phyloP scores from a whole-genome alignment of 2,113 vertebrate species.

The Aleadryas rufinucha region DNA sequence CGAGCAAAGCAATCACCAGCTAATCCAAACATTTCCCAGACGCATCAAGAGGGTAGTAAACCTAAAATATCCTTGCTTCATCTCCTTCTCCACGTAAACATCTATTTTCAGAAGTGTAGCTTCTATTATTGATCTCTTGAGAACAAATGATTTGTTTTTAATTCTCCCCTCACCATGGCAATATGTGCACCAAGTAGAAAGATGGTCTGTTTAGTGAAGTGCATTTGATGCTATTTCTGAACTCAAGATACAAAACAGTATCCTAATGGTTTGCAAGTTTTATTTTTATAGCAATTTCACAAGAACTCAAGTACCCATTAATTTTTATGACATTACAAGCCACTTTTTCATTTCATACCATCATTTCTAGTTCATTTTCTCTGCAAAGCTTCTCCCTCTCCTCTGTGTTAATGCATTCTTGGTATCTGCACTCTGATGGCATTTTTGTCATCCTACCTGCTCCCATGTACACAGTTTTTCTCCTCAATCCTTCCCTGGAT shows the following conservation, averaged over 20 bases:
- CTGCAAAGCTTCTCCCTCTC: background rate
- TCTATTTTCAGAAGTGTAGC: constrained; percentile 4
- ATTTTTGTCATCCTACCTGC: background rate
- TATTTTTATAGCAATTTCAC: background rate
- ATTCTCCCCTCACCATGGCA: background rate
- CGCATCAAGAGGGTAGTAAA: background rate
- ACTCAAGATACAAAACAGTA: background rate
- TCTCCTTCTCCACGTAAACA: background rate
- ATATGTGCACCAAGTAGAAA: background rate
- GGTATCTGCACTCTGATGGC: background rate
- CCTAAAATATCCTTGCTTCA: background rate
- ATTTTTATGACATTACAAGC: background rate
- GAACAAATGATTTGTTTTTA: background rate
- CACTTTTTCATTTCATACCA: background rate
- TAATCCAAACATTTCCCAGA: background rate
- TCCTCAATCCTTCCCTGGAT: background rate
- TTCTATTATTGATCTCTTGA: background rate
- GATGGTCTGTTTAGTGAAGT: background rate
- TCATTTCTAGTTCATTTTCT: background rate
- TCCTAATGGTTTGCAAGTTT: background rate
- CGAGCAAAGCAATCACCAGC: background rate
- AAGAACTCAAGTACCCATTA: background rate
- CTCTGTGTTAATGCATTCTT: background rate
- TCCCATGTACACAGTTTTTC: background rate
- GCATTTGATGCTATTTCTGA: background rate